Conservation (phyloP, 2,113 vertebrate genomes). For the Otis tarda region DNA sequence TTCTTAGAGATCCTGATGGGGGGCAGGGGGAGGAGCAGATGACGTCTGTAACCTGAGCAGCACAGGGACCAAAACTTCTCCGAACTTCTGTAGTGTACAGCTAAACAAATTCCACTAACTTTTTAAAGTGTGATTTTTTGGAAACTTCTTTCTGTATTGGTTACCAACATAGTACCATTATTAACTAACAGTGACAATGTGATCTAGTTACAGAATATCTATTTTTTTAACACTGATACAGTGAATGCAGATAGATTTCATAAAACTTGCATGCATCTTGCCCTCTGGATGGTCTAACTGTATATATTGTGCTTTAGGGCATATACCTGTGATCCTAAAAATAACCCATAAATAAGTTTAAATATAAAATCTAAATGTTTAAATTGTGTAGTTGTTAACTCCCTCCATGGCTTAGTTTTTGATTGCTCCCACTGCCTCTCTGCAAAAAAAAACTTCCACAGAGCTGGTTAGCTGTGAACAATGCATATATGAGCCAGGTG, state of each 20-base stretch:
- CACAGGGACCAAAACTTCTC: background rate
- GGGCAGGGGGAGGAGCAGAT: too few species aligned
- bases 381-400: background rate
- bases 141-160: background rate
- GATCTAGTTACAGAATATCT: background rate
- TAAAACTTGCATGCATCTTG: background rate
- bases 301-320: background rate
- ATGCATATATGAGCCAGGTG: background rate
- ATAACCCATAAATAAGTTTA: background rate
- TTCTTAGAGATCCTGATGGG: background rate
- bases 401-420: background rate
- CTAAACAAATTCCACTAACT: background rate
- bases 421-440: background rate
- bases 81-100: background rate
- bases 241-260: background rate
- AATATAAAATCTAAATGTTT: background rate
- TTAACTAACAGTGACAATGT: background rate
- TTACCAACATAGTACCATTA: background rate
- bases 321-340: background rate
- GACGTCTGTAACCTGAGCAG: background rate
- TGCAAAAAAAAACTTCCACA: background rate
- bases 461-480: background rate
- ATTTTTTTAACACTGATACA: background rate
- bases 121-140: background rate
- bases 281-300: background rate